Base-by-base conservation (phyloP, 2,888 invertebrate species). In the Callyntrura guangdongensis region DNA sequence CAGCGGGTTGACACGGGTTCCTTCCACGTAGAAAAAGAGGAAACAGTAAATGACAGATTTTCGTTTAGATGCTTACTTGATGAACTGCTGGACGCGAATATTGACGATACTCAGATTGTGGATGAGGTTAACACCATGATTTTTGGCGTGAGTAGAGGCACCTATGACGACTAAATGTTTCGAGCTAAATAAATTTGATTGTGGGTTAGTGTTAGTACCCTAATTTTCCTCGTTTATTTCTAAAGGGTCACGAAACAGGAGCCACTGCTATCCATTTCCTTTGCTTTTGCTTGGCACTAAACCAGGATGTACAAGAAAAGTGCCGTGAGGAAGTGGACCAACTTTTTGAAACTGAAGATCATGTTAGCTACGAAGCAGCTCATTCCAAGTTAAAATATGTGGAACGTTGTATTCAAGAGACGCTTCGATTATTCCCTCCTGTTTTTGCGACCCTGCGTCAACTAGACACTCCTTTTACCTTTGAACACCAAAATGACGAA, bases 121-220 rank as follows among this genome's bases (percentile, higher is more conserved):
- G 69, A 69, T 17, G 88, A 88, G 47, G 56, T 88, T 0, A 88
- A 88, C 22, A 88, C 88, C 14, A 72, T 88, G 88, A 12, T 88
- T 17, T 82, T 82, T 47, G 83, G 67, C n/a, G 83, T 67, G 20
- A 47, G 64, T 22, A 5, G 59, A 81, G 53, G n/a, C n/a, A n/a
- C n/a, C n/a, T n/a, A n/a, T n/a, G n/a, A n/a, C n/a, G n/a, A n/a
- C n/a, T n/a, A n/a, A n/a, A n/a, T n/a, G n/a, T n/a, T n/a, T 36
- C 6, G 36, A 36, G 36, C 36, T 36, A 36, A 36, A 36, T 36
- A 36, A 36, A 36, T 4, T 36, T 36, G 6, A 6, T 36, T 36
- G 36, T 4, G 36, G 6, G 2, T 4, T 36, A 36, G 6, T 36
- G n/a, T 36, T 36, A 6, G 36, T 36, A 36, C 6, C 2, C 36